Percentiles rank a stretch among this genome's conserved stretches.
These are phyloP conservation scores for Tetragonisca angustula DNA, from an alignment of 2,888 invertebrate genomes.

Conservation along the genomic window DNA sequence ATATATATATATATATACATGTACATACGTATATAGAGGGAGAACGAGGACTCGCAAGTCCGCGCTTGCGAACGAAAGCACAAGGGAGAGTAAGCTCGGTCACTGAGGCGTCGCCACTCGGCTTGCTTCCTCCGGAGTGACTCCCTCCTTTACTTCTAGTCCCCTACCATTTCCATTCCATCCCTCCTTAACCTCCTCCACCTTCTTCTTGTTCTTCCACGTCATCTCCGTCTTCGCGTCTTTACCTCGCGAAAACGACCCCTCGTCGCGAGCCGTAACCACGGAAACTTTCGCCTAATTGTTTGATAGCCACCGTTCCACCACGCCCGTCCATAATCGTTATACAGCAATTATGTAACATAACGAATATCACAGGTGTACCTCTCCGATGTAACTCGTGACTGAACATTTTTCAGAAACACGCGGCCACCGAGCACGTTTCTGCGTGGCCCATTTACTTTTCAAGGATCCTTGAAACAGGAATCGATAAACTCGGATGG, in stretches of 20 bases:
- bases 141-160: conserved; percentile 70
- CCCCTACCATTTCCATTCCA: conserved; percentile 76
- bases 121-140: conserved; percentile 76
- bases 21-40: conserved; percentile 44
- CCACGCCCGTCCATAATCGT: conserved; percentile 43
- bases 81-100: conserved; percentile 80
- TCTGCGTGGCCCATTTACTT: too few species aligned
- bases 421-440: too few species aligned
- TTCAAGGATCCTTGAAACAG: too few species aligned
- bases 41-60: conserved; percentile 70
- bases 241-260: conserved; percentile 64
- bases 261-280: conserved; percentile 55
- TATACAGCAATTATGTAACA: conserved; percentile 56
- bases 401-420: not conserved
- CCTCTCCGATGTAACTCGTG: not conserved
- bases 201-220: conserved; percentile 60
- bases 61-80: conserved; percentile 78
- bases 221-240: conserved; percentile 58
- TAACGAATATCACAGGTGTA: not conserved
- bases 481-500: too few species aligned
- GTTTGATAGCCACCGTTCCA: conserved; percentile 56
- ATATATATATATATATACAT: not conserved
- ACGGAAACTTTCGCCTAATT: conserved; percentile 66
- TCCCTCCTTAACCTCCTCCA: conserved; percentile 67
- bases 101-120: conserved; percentile 81